Base-by-base conservation (phyloP, 1,140 invertebrate genomes). In the Orchesella cincta region DNA sequence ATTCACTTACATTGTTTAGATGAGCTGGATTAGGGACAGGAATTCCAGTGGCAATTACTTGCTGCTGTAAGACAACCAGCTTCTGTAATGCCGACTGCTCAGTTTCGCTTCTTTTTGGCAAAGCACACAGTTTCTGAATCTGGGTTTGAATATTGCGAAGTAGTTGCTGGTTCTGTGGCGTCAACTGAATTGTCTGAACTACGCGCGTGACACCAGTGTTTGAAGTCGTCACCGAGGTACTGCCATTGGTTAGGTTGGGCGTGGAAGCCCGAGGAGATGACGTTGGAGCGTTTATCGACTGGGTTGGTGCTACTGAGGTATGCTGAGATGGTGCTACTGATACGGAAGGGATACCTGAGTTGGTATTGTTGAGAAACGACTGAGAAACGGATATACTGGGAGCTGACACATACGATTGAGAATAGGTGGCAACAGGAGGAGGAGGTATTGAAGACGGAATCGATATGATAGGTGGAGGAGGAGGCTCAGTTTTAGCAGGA, bases 81-180 rank as follows among this genome's bases (percentile, higher is more conserved):
- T 82, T 82, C 51, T 82, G 81, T n/a, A 82, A 67, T 16, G 81
- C 81, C 16, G 73, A 76, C 52, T 80, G 73, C 36, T 82, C 81
- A 0, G 73, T 73, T 67, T 82, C 81, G 73, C 74, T 82, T 31
- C 81, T 33, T 46, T 20, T 52, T 23, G 81, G 75, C 1, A 80
- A 36, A 14, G 79, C 35, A 33, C 76, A 36, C 14, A 82, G 57
- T 76, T 76, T 76, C 28, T 36, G 26, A 57, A 82, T 80, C 73
- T 82, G 81, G 5, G 76, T 23, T 28, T 82, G 81, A 34, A 82
- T 82, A 64, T 82, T 79, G 2, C 79, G 51, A 5, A 80, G 70
- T 34, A 73, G 35, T 51, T 80, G 77, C 36, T 82, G 81, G 36
- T 80, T 82, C 28, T 82, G 81, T 23, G 76, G 79, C 3, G 79